A percentile compares a stretch with the other conserved stretches of the same genome.
phyloP scores from a whole-genome alignment of 2,113 vertebrate genomes.

The Echinops telfairi region DNA sequence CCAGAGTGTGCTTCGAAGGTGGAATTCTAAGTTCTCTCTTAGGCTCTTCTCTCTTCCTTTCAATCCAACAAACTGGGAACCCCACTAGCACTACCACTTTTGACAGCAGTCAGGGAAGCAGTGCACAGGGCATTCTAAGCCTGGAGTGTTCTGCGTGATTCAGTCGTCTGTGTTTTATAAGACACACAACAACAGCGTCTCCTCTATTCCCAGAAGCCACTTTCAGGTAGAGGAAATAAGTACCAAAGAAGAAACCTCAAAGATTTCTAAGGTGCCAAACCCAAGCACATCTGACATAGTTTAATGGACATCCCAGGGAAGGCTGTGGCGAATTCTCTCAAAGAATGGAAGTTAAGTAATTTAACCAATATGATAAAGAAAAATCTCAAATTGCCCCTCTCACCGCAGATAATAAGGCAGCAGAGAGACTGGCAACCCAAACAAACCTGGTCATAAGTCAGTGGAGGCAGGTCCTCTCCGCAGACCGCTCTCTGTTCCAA shows the following conservation, averaged over 20 bases:
- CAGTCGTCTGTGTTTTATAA: not conserved
- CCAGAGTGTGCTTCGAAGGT: not conserved
- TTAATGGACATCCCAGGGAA: not conserved
- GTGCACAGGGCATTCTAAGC: not conserved
- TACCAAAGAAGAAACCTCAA: not conserved
- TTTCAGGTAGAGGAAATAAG: not conserved
- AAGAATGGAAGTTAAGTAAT: not conserved
- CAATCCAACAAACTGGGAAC: not conserved
- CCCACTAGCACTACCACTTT: not conserved
- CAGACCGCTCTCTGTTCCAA: conserved; percentile 93
- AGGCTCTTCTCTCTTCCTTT: not conserved
- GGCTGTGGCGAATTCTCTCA: not conserved
- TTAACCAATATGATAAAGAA: not conserved
- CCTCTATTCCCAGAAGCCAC: not conserved
- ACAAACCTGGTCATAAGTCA: conserved; percentile 93
- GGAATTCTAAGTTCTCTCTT: not conserved
- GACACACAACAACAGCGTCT: not conserved
- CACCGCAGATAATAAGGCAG: conserved; percentile 17
- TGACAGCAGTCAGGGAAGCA: not conserved
- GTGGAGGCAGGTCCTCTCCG: conserved; percentile 91
- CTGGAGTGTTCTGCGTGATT: not conserved
- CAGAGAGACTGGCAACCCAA: not conserved
- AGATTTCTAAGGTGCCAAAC: not conserved
- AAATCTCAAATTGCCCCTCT: not conserved
- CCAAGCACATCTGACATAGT: conserved; percentile 1